Evolutionary conservation across 92 coral and sea anemone genomes (phyloP), one percentile per base, ranked within the genome.

Genomic region (Phenganax stokvisi): DNA sequence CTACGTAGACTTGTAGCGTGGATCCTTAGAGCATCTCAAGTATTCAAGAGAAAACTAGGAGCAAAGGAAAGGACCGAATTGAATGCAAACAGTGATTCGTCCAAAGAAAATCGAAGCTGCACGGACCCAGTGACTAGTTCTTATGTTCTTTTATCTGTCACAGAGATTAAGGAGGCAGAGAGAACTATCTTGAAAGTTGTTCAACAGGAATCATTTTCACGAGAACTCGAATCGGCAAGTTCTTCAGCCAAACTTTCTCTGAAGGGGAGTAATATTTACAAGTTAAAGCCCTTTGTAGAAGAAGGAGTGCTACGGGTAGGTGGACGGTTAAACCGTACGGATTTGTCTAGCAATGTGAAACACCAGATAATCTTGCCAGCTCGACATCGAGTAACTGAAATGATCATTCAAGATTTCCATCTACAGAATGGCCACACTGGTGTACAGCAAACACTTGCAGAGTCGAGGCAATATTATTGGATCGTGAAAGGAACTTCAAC

Each of bases 361-460:
- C 86, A 88, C 71, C 90, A 81, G 0, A 64, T 79, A 71, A 75
- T 87, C 80, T 60, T 81, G 54, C 86, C 86, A 51, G 84, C 84
- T 57, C 86, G 86, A 80, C 86, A 88, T 75, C 86, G 76, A 56
- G 84, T 85, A 9, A 85, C 88, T 61, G 66, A 68, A 72, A 51
- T 85, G 88, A 85, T 85, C 44, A 77, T 85, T 63, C 64, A 65
- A 70, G 84, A 88, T 56, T 85, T 57, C 79, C 88, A 85, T 83
- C 54, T 30, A 31, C 80, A 60, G 31, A 85, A 88, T 85, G 91
- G 91, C 54, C 86, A 88, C 73, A 85, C 81, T 28, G 88, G 88
- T 72, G 72, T 85, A 51, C 76, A 88, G 72, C 91, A 88, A 85
- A 71, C 82, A 52, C 81, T 88, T 51, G 85, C 91, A 12, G 86